A percentile compares a stretch with the other conserved stretches of the same genome.
These are phyloP conservation scores for Ditula angustiorana DNA, from an alignment of 2,888 invertebrate genomes.

Conservation along the genomic window DNA sequence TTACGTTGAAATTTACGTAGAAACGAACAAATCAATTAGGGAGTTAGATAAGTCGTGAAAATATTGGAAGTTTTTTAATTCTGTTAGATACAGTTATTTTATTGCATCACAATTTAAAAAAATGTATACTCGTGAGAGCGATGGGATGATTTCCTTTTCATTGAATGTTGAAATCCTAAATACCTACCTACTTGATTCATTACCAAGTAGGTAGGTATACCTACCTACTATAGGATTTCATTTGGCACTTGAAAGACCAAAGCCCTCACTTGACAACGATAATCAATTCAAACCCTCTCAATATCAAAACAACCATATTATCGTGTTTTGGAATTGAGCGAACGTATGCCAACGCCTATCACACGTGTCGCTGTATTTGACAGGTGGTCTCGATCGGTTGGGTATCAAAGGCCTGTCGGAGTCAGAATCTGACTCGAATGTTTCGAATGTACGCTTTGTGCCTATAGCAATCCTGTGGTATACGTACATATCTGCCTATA, in stretches of 20 bases:
- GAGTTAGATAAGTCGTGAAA: too few relatives aligned
- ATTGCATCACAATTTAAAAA: too few relatives aligned
- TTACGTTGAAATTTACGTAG: too few relatives aligned
- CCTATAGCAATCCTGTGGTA: not conserved
- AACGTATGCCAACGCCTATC: not conserved
- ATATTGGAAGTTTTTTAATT: too few relatives aligned
- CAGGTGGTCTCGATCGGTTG: slow-evolving; percentile 20
- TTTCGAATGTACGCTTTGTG: not conserved
- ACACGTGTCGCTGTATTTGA: slow-evolving; percentile 17
- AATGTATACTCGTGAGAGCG: too few relatives aligned
- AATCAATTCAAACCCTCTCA: slow-evolving; percentile 4
- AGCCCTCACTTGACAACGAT: not conserved
- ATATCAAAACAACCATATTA: not conserved
- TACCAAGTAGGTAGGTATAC: not conserved
- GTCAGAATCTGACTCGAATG: not conserved
- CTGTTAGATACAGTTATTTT: too few relatives aligned
- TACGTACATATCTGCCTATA: not conserved
- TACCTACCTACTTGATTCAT: too few relatives aligned
- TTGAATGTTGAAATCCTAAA: too few relatives aligned
- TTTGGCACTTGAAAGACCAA: not conserved
- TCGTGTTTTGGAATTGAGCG: not conserved
- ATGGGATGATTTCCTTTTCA: too few relatives aligned
- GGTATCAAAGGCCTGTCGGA: slow-evolving; percentile 2
- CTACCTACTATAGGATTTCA: not conserved
- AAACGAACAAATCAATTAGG: too few relatives aligned